Conservation (phyloP, 1,140 invertebrate genomes). For the Cherax destructor region DNA sequence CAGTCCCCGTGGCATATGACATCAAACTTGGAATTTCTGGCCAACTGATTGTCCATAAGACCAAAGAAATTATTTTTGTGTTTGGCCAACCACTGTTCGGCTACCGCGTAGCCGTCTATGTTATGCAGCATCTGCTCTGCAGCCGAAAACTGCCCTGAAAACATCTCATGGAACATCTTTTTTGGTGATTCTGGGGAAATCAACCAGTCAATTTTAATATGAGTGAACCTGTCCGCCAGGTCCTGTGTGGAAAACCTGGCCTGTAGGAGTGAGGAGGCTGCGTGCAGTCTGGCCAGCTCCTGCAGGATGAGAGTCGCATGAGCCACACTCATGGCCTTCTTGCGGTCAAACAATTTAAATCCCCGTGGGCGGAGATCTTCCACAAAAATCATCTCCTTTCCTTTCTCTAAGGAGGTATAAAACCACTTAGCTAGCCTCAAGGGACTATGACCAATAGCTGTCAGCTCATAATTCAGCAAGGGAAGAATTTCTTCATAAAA, state of each 20-base stretch:
- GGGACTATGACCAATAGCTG: background rate
- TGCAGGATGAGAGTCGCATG: conserved; percentile 32
- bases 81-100: background rate
- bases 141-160: background rate
- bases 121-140: background rate
- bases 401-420: background rate
- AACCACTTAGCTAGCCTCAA: conserved; percentile 28
- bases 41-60: background rate
- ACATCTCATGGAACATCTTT: background rate
- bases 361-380: conserved; percentile 33
- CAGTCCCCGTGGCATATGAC: conserved; percentile 31
- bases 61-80: background rate
- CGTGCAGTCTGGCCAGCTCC: background rate
- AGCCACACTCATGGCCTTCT: conserved; percentile 6
- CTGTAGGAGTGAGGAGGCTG: conserved; percentile 21
- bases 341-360: conserved; percentile 42
- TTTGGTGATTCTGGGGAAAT: background rate
- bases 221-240: conserved; percentile 10
- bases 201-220: conserved; percentile 32
- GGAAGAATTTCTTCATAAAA: conserved; percentile 42
- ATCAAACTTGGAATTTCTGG: background rate
- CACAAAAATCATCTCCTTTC: background rate
- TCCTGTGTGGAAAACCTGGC: background rate
- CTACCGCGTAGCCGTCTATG: conserved; percentile 1
- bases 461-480: conserved; percentile 25